phyloP scores from a whole-genome alignment of 2,113 vertebrate genomes.

The Cariama cristata region DNA sequence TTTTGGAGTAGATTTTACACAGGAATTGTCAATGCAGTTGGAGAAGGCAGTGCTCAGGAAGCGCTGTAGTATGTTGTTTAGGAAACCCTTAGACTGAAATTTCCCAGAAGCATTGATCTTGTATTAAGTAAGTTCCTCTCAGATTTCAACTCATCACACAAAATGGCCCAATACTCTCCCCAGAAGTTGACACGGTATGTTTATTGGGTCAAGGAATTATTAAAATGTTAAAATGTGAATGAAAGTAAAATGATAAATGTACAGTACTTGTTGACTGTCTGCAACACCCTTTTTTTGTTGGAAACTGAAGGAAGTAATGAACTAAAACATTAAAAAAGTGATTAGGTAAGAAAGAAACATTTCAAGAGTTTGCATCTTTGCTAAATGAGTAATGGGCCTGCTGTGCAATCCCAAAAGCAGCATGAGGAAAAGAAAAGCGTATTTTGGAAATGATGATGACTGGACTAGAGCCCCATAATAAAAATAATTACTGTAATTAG shows the following conservation, averaged over 20 bases:
- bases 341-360: not conserved
- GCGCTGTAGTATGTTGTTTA: not conserved
- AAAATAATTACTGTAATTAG: not conserved
- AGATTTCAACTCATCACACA: not conserved
- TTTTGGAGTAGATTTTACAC: not conserved
- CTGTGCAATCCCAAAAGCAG: not conserved
- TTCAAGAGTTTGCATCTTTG: not conserved
- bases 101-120: not conserved
- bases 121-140: not conserved
- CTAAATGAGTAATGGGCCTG: not conserved
- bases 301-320: not conserved
- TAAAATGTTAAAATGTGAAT: not conserved
- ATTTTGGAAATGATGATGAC: not conserved
- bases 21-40: not conserved
- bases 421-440: not conserved
- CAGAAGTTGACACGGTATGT: rapidly evolving
- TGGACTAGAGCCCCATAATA: not conserved
- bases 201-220: not conserved
- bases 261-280: not conserved
- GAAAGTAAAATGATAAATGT: not conserved
- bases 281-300: not conserved
- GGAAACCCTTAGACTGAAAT: not conserved
- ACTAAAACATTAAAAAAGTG: not conserved
- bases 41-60: not conserved
- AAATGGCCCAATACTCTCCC: not conserved